Evolutionary conservation across 2,888 invertebrate species (phyloP), one percentile per base, ranked within the genome.

Genomic region (Petrolisthes cinctipes): DNA sequence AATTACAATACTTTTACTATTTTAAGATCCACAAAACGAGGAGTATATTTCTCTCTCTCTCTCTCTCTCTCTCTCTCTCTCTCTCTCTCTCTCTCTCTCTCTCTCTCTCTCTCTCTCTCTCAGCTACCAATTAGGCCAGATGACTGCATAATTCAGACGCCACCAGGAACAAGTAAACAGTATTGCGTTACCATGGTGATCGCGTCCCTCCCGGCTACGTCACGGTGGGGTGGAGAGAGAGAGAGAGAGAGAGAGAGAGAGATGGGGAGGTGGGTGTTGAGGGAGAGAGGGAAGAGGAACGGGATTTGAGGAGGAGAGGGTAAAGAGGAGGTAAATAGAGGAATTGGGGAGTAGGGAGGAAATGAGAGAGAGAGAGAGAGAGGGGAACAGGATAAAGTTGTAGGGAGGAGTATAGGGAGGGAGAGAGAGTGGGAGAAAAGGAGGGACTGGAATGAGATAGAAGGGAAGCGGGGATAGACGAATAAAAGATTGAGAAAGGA

Each of bases 241-340:
- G 76, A n/a, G n/a, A n/a, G n/a, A n/a, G n/a, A n/a, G n/a, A n/a
- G 76, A 76, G 37, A 9, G 76, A 76, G 76, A 11, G 11, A 37
- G 76, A 76, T 37, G 76, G 23, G 76, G 79, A 5, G 71, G n/a
- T 11, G 71, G n/a, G n/a, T n/a, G n/a, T n/a, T n/a, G n/a, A 71
- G 71, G n/a, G 71, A 71, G 71, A 71, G 71, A 71, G 71, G n/a
- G 71, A 71, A n/a, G n/a, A 71, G 71, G 71, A n/a, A n/a, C 17
- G 71, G 71, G 5, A 71, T 6, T 61, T 6, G 14, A 9, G 6
- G 6, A 61, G 61, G 61, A 9, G 61, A 61, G 61, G 6, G 6
- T 14, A 61, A n/a, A n/a, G n/a, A n/a, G n/a, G n/a, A 61, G 14
- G 6, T 6, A 61, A 61, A 9, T 9, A 61, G 14, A 61, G 61